Percentiles rank a stretch among this genome's conserved stretches.
Evolutionary conservation across 2,888 invertebrate species (phyloP).

Genomic region (Melieria picta): DNA sequence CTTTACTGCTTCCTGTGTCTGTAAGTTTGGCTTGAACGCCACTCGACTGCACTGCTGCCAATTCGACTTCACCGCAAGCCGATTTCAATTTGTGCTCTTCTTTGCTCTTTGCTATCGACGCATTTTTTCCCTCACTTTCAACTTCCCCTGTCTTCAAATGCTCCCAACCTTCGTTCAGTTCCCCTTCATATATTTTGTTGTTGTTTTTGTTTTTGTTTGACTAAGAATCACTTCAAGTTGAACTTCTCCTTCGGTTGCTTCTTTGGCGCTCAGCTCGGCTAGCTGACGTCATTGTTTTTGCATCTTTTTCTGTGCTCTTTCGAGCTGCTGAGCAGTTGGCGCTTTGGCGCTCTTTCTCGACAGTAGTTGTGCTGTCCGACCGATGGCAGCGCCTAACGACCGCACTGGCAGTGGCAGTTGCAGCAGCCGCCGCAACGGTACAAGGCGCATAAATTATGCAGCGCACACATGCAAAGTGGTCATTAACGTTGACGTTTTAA

Average conservation of each 20-base stretch:
- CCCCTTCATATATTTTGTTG: conserved; percentile 8
- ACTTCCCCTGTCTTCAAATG: too few relatives aligned
- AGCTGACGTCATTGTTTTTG: conserved; percentile 20
- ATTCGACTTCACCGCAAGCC: too few relatives aligned
- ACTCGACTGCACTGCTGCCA: too few relatives aligned
- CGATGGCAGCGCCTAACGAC: background rate
- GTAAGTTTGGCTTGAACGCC: too few relatives aligned
- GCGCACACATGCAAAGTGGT: conserved; percentile 28
- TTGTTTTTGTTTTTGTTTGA: background rate
- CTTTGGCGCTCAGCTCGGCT: background rate
- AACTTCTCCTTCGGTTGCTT: conserved; percentile 17
- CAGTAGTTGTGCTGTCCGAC: background rate
- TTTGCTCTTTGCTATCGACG: background rate
- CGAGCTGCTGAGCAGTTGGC: background rate
- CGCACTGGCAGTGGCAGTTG: conserved; percentile 7
- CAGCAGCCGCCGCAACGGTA: conserved; percentile 18
- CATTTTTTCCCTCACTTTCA: too few relatives aligned
- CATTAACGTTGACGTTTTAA: conserved; percentile 31
- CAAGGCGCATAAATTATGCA: conserved; percentile 28
- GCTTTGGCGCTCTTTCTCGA: background rate
- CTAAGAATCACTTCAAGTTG: background rate
- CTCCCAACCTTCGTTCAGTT: conserved; percentile 28
- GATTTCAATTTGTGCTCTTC: background rate
- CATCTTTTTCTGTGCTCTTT: background rate
- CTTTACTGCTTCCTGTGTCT: too few relatives aligned